Evolutionary conservation across 1,140 invertebrate species (phyloP), one percentile per base, ranked within the genome.

Genomic region (Scylla paramamosain): DNA sequence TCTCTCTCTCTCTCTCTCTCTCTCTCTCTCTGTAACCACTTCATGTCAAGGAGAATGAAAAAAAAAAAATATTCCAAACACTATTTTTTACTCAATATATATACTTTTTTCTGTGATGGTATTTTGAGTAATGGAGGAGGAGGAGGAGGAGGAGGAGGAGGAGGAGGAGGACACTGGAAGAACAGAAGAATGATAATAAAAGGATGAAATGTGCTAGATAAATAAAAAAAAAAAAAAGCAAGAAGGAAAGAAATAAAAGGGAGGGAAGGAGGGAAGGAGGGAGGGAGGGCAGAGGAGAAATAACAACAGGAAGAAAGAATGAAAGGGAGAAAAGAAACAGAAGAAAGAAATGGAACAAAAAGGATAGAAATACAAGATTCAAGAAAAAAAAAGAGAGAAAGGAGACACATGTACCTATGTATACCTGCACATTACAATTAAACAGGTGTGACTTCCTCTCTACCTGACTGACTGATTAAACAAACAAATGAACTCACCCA

Each of bases 1-100:
- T 87, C 84, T 87, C 84, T 87, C 84, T 87, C 84, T 87, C 84
- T 87, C 84, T 32, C 83, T 84, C 83, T 84, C 83, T 84, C 83
- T 84, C 83, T 84, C 83, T 84, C 83, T 84, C 83, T 84, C 25
- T 32, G 12, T 59, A 12, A 14, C 52, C 67, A 77, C 67, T 20
- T 28, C 83, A 84, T 16, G 83, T 84, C 83, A 84, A 16, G 83
- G 83, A 29, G n/a, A 32, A 84, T 1, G 83, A 29, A 84, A 25
- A 84, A 28, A 32, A 4, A 3, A 0, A 84, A 10, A 84, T 59
- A 48, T n/a, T n/a, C n/a, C n/a, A n/a, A n/a, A n/a, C 10, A 59
- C 52, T 59, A 4, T 59, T 12, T 59, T 59, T 59, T 59, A 59
- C 10, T 59, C 10, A 59, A 0, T 14, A 59, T 59, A 59, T 59